Base-by-base conservation (phyloP, 2,113 vertebrate genomes). In the Heteronetta atricapilla region DNA sequence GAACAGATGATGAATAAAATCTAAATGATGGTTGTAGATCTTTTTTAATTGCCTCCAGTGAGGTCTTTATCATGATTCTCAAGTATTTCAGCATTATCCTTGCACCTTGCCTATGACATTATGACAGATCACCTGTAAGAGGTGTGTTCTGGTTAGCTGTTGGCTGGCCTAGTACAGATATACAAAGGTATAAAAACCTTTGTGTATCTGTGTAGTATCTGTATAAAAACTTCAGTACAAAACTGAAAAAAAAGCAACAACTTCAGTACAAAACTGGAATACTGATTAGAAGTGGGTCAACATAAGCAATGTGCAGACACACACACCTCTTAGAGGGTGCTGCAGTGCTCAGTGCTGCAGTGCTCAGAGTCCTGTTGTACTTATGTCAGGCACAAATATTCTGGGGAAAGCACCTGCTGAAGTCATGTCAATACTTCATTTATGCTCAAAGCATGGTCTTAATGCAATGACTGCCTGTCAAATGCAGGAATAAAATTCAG, bases 1-100 rank as follows among this genome's bases (percentile, higher is more conserved):
- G 53, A 94, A 88, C 23, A 93, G 86, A 85, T 70, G 88, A 93
- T 91, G 53, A 74, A 82, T 86, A 60, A 72, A 87, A 75, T 56
- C 86, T 79, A 90, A 85, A 86, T 89, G 88, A 53, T 76, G 13
- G 29, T 31, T 87, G 58, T 92, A 86, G 89, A 95, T 97, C 68
- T 77, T 64, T 95, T 88, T 81, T 84, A 82, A 56, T 62, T 93
- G 20, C 50, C 22, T 81, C 70, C 44, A 69, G 16, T 76, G 83
- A 93, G 69, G 66, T 69, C 38, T 94, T 44, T n/a, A 52, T 76
- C 58, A 62, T 21, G 36, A 84, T 68, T 90, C 69, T 90, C 36
- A 58, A 55, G 88, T 34, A 29, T 92, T 90, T 68, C 66, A 66
- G 55, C 15, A 11, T 94, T 80, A 36, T 82, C 82, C 59, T 75